Evolutionary conservation across 2,797 vertebrate species (phyloP).

Genomic region (Oryzias dopingdopingensis): DNA sequence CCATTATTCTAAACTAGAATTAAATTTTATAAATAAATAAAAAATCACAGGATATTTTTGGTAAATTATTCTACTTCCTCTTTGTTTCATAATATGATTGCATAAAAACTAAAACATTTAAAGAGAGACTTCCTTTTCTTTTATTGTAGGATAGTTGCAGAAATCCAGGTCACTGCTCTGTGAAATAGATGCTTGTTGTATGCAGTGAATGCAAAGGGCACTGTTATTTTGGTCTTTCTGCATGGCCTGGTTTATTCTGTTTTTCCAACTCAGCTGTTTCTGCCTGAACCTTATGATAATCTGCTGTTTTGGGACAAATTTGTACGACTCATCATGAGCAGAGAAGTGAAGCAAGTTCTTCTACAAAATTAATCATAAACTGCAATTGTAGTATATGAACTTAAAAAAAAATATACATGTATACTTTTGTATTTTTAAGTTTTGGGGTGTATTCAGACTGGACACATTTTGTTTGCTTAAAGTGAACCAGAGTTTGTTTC

Average conservation of each 20-base stretch:
- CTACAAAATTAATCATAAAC: neutral
- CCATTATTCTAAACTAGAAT: no score
- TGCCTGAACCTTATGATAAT: constrained; percentile 29
- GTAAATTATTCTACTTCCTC: constrained; percentile 6
- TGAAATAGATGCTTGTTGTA: constrained; percentile 63
- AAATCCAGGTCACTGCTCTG: constrained; percentile 72
- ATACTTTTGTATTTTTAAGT: no score
- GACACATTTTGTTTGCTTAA: no score
- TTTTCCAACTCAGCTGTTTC: constrained; percentile 22
- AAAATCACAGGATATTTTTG: neutral
- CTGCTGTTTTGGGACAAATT: constrained; percentile 10
- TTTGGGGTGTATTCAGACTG: no score
- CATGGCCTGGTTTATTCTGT: constrained; percentile 28
- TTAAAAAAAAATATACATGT: no score
- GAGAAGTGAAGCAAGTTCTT: constrained; percentile 6
- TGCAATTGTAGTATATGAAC: neutral
- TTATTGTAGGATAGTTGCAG: constrained; percentile 47
- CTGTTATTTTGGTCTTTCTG: constrained; percentile 35
- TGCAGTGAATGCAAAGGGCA: constrained; percentile 49
- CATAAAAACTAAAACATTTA: constrained; percentile 58
- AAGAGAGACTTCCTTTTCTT: constrained; percentile 42
- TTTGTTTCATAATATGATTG: constrained; percentile 43
- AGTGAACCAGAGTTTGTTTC: no score
- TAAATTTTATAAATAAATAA: no score
- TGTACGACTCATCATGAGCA: neutral